A percentile compares a stretch with the other conserved stretches of the same genome.
phyloP scores from a whole-genome alignment of 92 coral and sea anemone genomes.

The Siderastrea radians region DNA sequence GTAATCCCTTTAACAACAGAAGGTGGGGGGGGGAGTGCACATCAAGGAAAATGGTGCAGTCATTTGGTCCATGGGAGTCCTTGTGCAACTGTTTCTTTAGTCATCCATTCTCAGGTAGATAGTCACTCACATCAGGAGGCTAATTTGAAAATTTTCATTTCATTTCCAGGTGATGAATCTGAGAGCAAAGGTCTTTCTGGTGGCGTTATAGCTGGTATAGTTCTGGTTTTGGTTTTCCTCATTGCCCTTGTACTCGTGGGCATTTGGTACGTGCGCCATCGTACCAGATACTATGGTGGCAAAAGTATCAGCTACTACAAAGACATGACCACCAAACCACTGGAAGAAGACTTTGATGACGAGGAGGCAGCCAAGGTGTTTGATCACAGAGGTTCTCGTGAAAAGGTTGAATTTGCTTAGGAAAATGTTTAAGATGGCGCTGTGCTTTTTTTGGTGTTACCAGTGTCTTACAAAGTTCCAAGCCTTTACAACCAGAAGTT shows the following conservation, averaged over 20 bases:
- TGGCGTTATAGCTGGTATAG: constrained; percentile 46
- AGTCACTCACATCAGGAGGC: not conserved
- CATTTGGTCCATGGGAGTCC: too few relatives aligned
- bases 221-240: constrained; percentile 48
- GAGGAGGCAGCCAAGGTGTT: constrained; percentile 76
- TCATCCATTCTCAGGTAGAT: not conserved
- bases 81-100: too few relatives aligned
- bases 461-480: not conserved
- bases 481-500: too few relatives aligned
- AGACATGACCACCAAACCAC: constrained; percentile 82
- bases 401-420: constrained; percentile 89
- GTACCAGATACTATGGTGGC: constrained; percentile 51
- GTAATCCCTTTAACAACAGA: too few relatives aligned
- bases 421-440: not conserved
- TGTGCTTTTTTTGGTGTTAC: not conserved
- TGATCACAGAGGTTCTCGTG: constrained; percentile 78
- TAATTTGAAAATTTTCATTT: not conserved
- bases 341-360: constrained; percentile 93
- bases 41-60: too few relatives aligned
- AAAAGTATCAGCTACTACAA: constrained; percentile 81
- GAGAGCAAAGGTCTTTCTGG: constrained; percentile 20
- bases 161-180: not conserved
- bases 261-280: constrained; percentile 63
- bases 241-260: constrained; percentile 41
- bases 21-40: too few relatives aligned